Conservation (phyloP, 2,888 invertebrate genomes). For the Hirtodrosophila confusa region DNA sequence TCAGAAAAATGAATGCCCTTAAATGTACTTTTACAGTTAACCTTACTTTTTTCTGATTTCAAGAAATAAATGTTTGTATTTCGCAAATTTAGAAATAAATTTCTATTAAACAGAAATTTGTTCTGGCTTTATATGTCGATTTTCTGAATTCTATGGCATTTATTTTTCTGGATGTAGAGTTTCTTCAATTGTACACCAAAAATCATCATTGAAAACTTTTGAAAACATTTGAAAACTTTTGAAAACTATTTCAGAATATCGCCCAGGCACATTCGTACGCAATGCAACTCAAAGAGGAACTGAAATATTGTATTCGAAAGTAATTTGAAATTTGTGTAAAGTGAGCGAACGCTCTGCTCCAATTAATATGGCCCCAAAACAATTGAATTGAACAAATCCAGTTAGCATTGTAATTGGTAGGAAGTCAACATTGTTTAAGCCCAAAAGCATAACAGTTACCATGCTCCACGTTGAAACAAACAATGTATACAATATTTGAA, state of each 20-base stretch:
- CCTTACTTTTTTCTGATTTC: too few relatives aligned
- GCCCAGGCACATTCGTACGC: constrained; percentile 23
- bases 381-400: constrained; percentile 28
- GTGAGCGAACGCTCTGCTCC: constrained; percentile 56
- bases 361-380: constrained; percentile 51
- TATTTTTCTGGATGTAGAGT: too few relatives aligned
- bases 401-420: constrained; percentile 4
- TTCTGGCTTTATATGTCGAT: too few relatives aligned
- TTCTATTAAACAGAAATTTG: too few relatives aligned
- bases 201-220: too few relatives aligned
- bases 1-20: too few relatives aligned
- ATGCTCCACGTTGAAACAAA: background rate
- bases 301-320: constrained; percentile 10
- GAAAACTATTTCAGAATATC: too few relatives aligned
- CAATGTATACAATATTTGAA: constrained; percentile 12
- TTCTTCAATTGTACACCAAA: too few relatives aligned
- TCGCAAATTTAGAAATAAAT: too few relatives aligned
- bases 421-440: constrained; percentile 15
- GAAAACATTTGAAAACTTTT: background rate
- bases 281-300: constrained; percentile 20
- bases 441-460: constrained; percentile 2
- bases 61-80: too few relatives aligned
- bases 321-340: background rate
- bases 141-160: too few relatives aligned
- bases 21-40: constrained; percentile 9